phyloP scores from a whole-genome alignment of 2,797 vertebrate genomes.

The Alauda arvensis region DNA sequence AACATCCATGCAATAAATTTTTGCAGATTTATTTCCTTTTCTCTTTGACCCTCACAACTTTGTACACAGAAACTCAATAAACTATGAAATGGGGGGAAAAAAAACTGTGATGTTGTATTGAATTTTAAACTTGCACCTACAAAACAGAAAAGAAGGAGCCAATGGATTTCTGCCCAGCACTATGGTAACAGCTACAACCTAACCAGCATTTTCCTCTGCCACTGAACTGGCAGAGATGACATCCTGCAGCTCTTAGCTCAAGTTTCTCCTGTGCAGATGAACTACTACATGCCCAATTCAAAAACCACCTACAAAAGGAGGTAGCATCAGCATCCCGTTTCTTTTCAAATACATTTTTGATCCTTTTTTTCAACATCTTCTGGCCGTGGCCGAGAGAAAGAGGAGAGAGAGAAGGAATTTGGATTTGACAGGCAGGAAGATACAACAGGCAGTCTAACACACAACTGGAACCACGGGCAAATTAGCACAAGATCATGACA shows the following conservation, averaged over 20 bases:
- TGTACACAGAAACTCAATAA: background rate
- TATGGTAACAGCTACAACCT: background rate
- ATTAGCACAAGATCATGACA: background rate
- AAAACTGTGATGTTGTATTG: background rate
- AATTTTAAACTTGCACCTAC: slow-evolving; percentile 1
- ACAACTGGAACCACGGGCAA: background rate
- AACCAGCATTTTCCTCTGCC: background rate
- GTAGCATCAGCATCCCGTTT: background rate
- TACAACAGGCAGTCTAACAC: background rate
- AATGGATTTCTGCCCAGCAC: background rate
- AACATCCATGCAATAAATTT: background rate
- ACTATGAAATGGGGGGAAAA: background rate
- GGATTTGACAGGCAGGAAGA: background rate
- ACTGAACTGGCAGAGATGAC: background rate
- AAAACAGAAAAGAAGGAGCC: background rate
- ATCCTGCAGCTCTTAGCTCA: background rate
- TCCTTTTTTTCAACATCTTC: background rate
- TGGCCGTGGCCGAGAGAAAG: background rate
- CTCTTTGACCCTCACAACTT: background rate
- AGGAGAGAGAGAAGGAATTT: background rate
- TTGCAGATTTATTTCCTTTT: background rate
- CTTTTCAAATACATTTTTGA: background rate
- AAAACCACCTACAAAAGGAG: background rate
- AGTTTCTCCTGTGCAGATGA: background rate
- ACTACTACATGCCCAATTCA: background rate